Evolutionary conservation across 2,888 invertebrate species (phyloP).

Genomic region (Liposcelis brunnea): DNA sequence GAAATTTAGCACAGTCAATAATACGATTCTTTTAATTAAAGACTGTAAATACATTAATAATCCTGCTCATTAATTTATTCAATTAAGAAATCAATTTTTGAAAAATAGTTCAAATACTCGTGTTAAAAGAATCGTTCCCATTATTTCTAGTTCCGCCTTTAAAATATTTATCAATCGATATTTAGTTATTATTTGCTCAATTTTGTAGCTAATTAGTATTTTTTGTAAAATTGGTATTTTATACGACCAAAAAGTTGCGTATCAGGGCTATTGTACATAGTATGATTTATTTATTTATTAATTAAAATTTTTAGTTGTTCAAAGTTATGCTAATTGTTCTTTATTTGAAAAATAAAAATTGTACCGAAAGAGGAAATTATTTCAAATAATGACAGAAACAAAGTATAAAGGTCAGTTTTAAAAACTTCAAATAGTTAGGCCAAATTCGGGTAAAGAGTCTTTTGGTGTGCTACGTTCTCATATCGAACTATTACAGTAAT

Average conservation of each 20-base stretch:
- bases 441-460: too few species aligned
- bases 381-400: too few species aligned
- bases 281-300: constrained; percentile 1
- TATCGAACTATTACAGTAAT: too few species aligned
- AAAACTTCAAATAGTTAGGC: too few species aligned
- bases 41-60: constrained; percentile 4
- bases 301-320: constrained; percentile 8
- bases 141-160: too few species aligned
- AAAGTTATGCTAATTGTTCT: not conserved
- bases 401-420: too few species aligned
- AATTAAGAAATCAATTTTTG: not conserved
- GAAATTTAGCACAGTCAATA: constrained; percentile 2
- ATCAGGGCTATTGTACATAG: not conserved
- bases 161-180: not conserved
- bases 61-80: not conserved
- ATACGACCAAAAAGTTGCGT: not conserved
- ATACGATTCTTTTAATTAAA: constrained; percentile 19
- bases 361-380: too few species aligned
- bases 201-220: constrained; percentile 11
- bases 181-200: constrained; percentile 9
- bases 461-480: too few species aligned
- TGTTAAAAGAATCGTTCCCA: too few species aligned
- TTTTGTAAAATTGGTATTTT: constrained; percentile 7
- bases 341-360: too few species aligned
- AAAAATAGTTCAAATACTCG: not conserved